These are phyloP conservation scores for Bemisia tabaci DNA, from an alignment of 1,140 invertebrate genomes.

Conservation along the genomic window DNA sequence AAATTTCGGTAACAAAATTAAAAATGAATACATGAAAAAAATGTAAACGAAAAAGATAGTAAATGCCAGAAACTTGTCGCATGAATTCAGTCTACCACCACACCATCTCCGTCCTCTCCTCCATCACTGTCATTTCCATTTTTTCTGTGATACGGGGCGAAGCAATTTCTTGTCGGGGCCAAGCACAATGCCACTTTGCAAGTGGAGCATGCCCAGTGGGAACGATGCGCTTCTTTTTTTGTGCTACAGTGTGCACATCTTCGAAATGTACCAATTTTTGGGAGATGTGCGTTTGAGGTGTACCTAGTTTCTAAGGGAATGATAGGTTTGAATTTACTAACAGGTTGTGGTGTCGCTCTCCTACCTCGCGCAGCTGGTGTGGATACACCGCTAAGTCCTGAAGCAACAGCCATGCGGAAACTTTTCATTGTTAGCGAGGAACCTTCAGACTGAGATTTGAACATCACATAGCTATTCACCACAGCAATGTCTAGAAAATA, in stretches of 20 bases:
- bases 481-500: constrained; percentile 23
- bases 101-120: too few relatives aligned
- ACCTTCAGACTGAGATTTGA: constrained; percentile 13
- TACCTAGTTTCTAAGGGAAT: neutral
- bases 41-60: too few relatives aligned
- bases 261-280: neutral
- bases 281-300: neutral
- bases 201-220: constrained; percentile 4
- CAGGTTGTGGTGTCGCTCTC: neutral
- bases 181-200: constrained; percentile 6
- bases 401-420: neutral
- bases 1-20: too few relatives aligned
- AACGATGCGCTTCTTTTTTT: neutral
- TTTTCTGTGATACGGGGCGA: too few relatives aligned
- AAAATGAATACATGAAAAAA: too few relatives aligned
- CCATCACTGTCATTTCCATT: too few relatives aligned
- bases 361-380: neutral
- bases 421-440: constrained; percentile 7
- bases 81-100: too few relatives aligned
- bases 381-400: neutral
- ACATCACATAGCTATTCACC: constrained; percentile 23
- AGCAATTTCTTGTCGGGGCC: too few relatives aligned
- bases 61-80: too few relatives aligned
- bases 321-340: neutral
- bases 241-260: neutral